Evolutionary conservation across 2,797 vertebrate genomes (phyloP), one percentile per base, ranked within the genome.

Genomic region (Streptopelia turtur): DNA sequence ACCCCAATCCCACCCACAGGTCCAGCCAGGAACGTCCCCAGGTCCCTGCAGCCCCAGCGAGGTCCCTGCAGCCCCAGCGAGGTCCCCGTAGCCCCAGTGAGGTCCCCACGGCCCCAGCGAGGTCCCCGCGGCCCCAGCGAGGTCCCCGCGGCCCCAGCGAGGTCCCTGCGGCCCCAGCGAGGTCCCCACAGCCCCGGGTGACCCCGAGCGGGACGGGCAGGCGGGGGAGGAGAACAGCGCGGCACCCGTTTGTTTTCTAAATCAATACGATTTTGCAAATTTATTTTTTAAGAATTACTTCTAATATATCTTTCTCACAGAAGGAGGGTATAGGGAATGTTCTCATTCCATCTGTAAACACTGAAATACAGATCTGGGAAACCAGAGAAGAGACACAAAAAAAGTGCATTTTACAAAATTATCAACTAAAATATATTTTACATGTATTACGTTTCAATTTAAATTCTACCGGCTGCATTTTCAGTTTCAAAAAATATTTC

Each of bases 401-500:
- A 98, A 98, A 98, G 98, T 98, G 98, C 98, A 98, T 98, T 98
- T 98, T 98, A 98, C 98, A 98, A 98, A 98, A 98, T 98, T 98
- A 97, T 98, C 98, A 98, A 98, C 98, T 98, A 98, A 98, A 98
- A 98, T 98, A 98, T 98, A 98, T 98, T 98, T 98, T 98, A 98
- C 98, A 98, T 98, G 97, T 98, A 97, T 98, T 97, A 98, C 96
- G 94, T 87, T 97, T 98, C 98, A 33, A 97, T 98, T 97, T 98
- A 98, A 98, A 98, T 97, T 98, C 98, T 98, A 98, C 98, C 10
- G 93, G 97, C 98, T 98, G 98, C 98, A 97, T 98, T 98, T 98
- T 98, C 97, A 97, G 97, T 95, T 98, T 98, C 97, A 97, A 98
- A 98, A 98, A 98, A 98, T 98, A 98, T 98, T 98, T 98, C 97